Evolutionary conservation across 2,113 vertebrate genomes (phyloP).

Genomic region (Notechis scutatus): DNA sequence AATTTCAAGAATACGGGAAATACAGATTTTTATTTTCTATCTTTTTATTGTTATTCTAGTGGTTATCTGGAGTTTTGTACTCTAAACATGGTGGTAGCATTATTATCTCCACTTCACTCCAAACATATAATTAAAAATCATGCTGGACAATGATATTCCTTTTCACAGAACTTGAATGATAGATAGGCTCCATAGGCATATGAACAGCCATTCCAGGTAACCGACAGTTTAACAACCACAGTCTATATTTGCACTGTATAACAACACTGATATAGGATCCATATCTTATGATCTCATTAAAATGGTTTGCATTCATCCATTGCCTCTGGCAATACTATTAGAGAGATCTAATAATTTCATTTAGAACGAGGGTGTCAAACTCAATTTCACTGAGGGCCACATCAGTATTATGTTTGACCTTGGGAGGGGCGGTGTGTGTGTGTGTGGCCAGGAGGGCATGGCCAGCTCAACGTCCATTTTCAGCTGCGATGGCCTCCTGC

Average conservation of each 20-base stretch:
- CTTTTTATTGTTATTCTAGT: background rate
- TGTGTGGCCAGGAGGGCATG: too few relatives aligned
- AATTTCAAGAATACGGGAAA: background rate
- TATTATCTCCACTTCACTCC: background rate
- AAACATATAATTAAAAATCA: background rate
- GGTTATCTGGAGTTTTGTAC: background rate
- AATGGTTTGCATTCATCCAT: background rate
- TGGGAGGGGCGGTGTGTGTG: too few relatives aligned
- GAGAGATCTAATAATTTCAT: background rate
- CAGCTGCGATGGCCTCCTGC: too few relatives aligned
- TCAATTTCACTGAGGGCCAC: too few relatives aligned
- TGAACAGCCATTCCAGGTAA: background rate
- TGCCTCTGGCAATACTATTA: background rate
- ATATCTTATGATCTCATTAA: background rate
- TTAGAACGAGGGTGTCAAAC: background rate
- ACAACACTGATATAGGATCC: background rate
- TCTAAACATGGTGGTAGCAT: background rate
- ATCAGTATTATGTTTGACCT: too few relatives aligned
- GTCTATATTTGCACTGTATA: background rate
- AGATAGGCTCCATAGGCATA: background rate
- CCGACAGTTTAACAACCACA: background rate
- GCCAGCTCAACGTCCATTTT: too few relatives aligned
- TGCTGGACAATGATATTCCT: background rate
- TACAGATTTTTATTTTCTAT: background rate
- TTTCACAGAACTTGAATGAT: background rate